Conservation (phyloP, 92 coral and sea anemone genomes). For the Galaxea fascicularis region DNA sequence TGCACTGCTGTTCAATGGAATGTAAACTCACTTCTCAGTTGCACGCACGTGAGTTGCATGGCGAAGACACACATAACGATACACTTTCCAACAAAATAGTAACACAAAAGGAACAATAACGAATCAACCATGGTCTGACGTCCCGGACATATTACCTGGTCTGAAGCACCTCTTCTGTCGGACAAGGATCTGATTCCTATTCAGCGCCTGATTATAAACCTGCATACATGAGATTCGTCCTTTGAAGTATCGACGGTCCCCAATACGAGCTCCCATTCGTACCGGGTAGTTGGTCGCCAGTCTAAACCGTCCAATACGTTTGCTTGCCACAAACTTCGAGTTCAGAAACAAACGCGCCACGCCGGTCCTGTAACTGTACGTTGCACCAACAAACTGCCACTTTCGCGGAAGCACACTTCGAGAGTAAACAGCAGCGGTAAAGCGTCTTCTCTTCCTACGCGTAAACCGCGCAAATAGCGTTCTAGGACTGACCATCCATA, state of each 20-base stretch:
- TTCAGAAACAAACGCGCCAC: constrained; percentile 62
- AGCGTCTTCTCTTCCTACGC: constrained; percentile 56
- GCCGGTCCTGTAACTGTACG: constrained; percentile 65
- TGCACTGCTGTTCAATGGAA: too few relatives aligned
- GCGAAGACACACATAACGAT: too few relatives aligned
- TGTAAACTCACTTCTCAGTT: too few relatives aligned
- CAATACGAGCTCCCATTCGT: constrained; percentile 64
- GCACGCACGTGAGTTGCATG: too few relatives aligned
- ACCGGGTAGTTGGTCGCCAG: constrained; percentile 69
- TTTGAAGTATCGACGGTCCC: constrained; percentile 61
- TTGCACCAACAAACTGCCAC: constrained; percentile 77
- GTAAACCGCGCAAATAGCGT: constrained; percentile 65
- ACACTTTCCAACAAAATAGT: too few relatives aligned
- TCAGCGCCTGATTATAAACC: constrained; percentile 51
- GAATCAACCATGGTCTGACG: too few relatives aligned
- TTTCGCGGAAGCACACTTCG: constrained; percentile 25
- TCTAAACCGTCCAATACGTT: constrained; percentile 51
- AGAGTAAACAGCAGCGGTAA: constrained; percentile 28
- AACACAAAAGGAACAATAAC: too few relatives aligned
- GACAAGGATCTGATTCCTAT: constrained; percentile 43
- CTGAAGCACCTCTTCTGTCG: constrained; percentile 70
- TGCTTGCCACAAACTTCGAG: constrained; percentile 52
- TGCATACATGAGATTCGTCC: constrained; percentile 78
- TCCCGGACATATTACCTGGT: constrained; percentile 33
- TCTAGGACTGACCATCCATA: constrained; percentile 68